Percentiles rank a stretch among this genome's conserved stretches.
Conservation (phyloP, 2,888 invertebrate species). For the Macrophya alboannulata region DNA sequence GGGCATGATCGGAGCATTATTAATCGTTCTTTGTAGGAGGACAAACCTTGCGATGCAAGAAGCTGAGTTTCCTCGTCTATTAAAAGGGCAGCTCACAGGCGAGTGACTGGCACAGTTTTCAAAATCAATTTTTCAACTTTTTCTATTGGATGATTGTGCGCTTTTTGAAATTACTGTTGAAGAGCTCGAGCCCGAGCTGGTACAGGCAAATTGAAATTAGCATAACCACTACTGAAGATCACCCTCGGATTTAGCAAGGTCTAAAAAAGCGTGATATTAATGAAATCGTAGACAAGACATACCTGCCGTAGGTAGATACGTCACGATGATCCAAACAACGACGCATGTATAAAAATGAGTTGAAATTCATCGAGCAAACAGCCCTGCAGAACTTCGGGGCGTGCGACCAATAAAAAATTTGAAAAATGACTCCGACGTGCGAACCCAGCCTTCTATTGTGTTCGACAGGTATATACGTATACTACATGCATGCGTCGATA, state of each 20-base stretch:
- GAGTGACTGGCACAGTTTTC: constrained; percentile 40
- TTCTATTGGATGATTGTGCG: constrained; percentile 57
- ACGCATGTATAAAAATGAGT: neutral
- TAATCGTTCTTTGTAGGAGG: constrained; percentile 33
- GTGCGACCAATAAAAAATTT: constrained; percentile 63
- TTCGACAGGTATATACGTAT: constrained; percentile 31
- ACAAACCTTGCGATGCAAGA: neutral
- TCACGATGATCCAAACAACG: neutral
- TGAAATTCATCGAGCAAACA: constrained; percentile 17
- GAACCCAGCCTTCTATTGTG: constrained; percentile 53
- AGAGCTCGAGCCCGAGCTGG: neutral
- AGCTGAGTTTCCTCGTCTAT: neutral
- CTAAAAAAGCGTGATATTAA: constrained; percentile 15
- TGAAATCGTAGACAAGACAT: constrained; percentile 12
- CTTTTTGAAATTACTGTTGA: neutral
- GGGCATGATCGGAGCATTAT: constrained; percentile 32
- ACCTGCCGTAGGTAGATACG: neutral
- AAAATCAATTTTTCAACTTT: constrained; percentile 57
- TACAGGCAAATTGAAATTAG: neutral
- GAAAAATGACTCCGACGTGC: constrained; percentile 64
- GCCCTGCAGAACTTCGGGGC: constrained; percentile 21
- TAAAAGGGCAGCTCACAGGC: neutral
- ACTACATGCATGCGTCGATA: neutral
- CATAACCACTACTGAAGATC: neutral
- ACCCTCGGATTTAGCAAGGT: neutral